A percentile compares a stretch with the other conserved stretches of the same genome.
Conservation (phyloP, 64 coral and sea anemone genomes). For the Acropora yongei region DNA sequence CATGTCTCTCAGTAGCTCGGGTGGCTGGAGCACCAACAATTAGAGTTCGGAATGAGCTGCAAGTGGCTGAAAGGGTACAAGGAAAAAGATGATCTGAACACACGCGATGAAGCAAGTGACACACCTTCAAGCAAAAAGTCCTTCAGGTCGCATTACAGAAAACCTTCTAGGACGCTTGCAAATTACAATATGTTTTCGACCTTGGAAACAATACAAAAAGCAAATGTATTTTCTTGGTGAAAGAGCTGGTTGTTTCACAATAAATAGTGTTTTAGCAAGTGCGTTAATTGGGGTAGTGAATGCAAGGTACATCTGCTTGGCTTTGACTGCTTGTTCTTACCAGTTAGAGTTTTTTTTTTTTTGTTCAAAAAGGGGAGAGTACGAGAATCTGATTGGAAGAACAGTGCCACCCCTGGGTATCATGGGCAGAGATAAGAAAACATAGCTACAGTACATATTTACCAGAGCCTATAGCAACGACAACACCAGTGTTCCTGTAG, state of each 20-base stretch:
- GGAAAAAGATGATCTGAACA: conserved; percentile 27
- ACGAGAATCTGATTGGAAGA: too few species aligned
- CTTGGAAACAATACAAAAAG: not conserved
- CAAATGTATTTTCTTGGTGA: not conserved
- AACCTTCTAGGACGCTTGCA: conserved; percentile 2
- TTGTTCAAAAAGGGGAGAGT: too few species aligned
- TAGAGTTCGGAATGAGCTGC: conserved; percentile 24
- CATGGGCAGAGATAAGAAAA: not conserved
- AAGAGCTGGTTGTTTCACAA: not conserved
- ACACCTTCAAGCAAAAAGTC: not conserved
- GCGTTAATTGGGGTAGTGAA: too few species aligned
- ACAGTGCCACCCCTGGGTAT: too few species aligned
- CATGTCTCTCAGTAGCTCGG: conserved; percentile 3
- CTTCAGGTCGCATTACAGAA: not conserved
- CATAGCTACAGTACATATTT: not conserved
- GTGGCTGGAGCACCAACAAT: conserved; percentile 17
- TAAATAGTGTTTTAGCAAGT: not conserved
- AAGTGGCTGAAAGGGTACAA: conserved; percentile 25
- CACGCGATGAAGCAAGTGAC: conserved; percentile 11
- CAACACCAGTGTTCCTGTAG: not conserved
- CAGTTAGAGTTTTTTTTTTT: not conserved
- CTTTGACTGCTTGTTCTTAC: too few species aligned
- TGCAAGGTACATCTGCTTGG: too few species aligned
- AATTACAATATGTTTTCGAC: not conserved
- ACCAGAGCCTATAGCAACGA: conserved; percentile 43